These are phyloP conservation scores for Allacma fusca DNA, from an alignment of 2,888 invertebrate species.

Conservation along the genomic window DNA sequence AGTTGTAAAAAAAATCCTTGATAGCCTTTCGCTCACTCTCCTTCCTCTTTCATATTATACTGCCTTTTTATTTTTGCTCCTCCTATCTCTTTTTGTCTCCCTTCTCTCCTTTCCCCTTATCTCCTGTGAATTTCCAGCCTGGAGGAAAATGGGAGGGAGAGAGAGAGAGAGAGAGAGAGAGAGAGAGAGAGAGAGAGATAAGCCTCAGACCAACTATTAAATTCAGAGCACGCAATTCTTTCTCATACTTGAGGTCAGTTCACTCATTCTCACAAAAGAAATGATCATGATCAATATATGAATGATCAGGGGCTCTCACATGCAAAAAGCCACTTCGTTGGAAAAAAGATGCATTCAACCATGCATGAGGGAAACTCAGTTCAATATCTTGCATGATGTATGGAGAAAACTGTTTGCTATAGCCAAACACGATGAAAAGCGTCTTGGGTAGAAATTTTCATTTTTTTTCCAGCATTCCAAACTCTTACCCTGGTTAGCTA, in stretches of 20 bases:
- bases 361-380: not conserved
- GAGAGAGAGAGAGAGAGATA: not conserved
- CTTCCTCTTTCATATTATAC: not conserved
- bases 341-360: conserved; percentile 1
- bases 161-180: not conserved
- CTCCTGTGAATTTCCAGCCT: not conserved
- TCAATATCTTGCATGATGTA: conserved; percentile 7
- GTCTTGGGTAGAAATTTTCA: no score
- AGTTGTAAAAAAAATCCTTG: conserved; percentile 31
- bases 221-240: conserved; percentile 32
- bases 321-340: not conserved
- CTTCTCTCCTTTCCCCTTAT: not conserved
- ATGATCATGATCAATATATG: conserved; percentile 37
- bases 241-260: conserved; percentile 34
- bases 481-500: no score
- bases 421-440: not conserved
- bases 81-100: not conserved
- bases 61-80: not conserved
- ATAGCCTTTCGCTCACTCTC: conserved; percentile 29
- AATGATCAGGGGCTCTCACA: conserved; percentile 26
- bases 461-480: no score
- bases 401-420: not conserved
- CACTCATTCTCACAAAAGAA: conserved; percentile 37
- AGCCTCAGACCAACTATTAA: not conserved
- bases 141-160: not conserved